Conservation (phyloP, 1,140 invertebrate genomes). For the Macrobrachium nipponense region DNA sequence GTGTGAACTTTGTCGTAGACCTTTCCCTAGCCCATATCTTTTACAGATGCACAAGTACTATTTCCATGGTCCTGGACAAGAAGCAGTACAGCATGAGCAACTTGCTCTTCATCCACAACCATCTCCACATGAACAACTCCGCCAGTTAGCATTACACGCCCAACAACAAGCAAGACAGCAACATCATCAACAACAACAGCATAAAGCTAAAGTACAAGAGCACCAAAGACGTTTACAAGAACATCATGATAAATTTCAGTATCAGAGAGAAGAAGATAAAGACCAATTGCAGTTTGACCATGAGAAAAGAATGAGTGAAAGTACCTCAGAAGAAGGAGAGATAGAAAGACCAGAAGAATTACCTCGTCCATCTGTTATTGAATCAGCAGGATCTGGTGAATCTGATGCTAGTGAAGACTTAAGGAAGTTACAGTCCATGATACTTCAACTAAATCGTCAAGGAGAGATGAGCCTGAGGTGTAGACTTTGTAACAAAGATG, state of each 20-base stretch:
- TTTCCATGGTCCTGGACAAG: conserved; percentile 66
- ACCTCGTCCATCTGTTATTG: conserved; percentile 42
- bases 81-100: conserved; percentile 64
- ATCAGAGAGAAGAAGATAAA: conserved; percentile 46
- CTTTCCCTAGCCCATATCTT: conserved; percentile 73
- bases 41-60: conserved; percentile 73
- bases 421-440: conserved; percentile 91
- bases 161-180: conserved; percentile 65
- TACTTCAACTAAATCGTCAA: conserved; percentile 85
- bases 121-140: conserved; percentile 67
- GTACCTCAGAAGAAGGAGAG: conserved; percentile 14
- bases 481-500: conserved; percentile 75
- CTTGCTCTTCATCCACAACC: conserved; percentile 57
- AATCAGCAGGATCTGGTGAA: conserved; percentile 44
- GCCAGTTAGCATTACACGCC: conserved; percentile 70
- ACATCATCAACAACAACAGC: conserved; percentile 43
- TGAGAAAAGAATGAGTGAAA: background rate
- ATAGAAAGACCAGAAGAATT: conserved; percentile 12
- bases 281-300: conserved; percentile 2
- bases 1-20: conserved; percentile 73
- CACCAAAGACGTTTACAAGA: conserved; percentile 50
- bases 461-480: conserved; percentile 67
- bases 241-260: conserved; percentile 8
- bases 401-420: conserved; percentile 76
- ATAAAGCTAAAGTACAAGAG: conserved; percentile 53